Conservation (phyloP, 2,888 invertebrate genomes). For the Heliconius sara region DNA sequence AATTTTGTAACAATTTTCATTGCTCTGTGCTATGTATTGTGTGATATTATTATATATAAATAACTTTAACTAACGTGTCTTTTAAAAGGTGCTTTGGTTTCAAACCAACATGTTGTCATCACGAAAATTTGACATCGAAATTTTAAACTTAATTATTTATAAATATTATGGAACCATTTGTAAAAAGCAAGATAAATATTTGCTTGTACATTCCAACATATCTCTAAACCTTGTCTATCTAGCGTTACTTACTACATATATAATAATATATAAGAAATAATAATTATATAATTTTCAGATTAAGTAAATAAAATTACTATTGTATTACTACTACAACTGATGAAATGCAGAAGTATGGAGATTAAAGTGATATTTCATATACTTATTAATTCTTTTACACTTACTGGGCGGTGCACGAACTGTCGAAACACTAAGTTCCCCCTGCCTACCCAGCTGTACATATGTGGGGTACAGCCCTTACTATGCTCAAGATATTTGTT, state of each 20-base stretch:
- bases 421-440: not conserved
- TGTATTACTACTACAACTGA: not conserved
- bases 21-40: not conserved
- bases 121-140: conserved; percentile 3
- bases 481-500: no score
- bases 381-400: not conserved
- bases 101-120: conserved; percentile 17
- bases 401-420: not conserved
- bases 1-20: not conserved
- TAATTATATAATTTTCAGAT: not conserved
- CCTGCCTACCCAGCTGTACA: no score
- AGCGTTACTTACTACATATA: not conserved
- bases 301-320: no score
- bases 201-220: not conserved
- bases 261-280: conserved; percentile 3
- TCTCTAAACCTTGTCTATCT: not conserved
- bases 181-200: not conserved
- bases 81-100: conserved; percentile 25
- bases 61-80: not conserved
- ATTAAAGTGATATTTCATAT: not conserved
- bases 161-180: not conserved
- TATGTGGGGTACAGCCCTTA: no score
- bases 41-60: not conserved
- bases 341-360: not conserved
- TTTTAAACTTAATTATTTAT: not conserved